Evolutionary conservation across 1,140 invertebrate genomes (phyloP).

Genomic region (Popillia japonica): DNA sequence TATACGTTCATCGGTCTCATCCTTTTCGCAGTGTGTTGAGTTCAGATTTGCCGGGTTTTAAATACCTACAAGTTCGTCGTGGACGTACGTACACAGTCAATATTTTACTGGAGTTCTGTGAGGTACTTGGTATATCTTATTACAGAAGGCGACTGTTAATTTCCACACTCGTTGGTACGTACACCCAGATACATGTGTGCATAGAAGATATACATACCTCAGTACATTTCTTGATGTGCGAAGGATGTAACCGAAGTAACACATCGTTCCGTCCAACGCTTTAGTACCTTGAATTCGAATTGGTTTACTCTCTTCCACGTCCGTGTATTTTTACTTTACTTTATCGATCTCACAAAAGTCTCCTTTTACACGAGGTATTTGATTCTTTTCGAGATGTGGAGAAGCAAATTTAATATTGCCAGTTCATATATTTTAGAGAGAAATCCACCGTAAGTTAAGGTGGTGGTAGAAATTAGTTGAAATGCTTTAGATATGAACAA

Average conservation of each 20-base stretch:
- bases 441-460: too few species aligned
- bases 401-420: too few species aligned
- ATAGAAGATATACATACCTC: neutral
- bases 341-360: neutral
- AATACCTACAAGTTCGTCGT: too few species aligned
- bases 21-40: neutral
- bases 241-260: neutral
- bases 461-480: too few species aligned
- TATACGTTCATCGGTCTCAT: neutral
- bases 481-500: too few species aligned
- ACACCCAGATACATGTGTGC: conserved; percentile 30
- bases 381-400: neutral
- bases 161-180: conserved; percentile 44
- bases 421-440: too few species aligned
- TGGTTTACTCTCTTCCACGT: neutral
- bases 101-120: neutral
- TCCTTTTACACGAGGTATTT: neutral
- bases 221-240: too few species aligned
- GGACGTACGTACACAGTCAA: neutral
- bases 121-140: conserved; percentile 44
- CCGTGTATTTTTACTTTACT: neutral
- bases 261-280: neutral
- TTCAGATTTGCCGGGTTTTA: neutral
- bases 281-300: too few species aligned
- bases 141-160: conserved; percentile 48